Base-by-base conservation (phyloP, 2,113 vertebrate genomes). In the Amblyopsis rosae region DNA sequence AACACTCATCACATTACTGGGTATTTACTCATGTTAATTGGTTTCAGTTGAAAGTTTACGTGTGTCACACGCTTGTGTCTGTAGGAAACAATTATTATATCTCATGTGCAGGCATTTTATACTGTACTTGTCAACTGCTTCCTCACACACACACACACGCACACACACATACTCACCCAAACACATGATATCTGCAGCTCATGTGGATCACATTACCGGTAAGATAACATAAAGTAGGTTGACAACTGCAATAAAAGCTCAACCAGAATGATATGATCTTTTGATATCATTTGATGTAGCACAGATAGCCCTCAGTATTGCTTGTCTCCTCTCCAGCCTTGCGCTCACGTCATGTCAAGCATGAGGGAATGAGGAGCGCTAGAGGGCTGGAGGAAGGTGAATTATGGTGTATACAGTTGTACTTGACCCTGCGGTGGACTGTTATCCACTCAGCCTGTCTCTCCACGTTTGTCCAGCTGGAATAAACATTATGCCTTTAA, bases 321-420 rank as follows among this genome's bases (percentile, higher is more conserved):
- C 81, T 72, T 32, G 54, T 41, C 35, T 41, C 5, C 35, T 41
- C 4, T 41, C 35, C 35, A 41, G 35, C 0, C 35, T 41, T 41
- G 5, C 35, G 35, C 35, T 41, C 35, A 41, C 35, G 7, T 41
- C 35, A 41, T 8, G 35, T 41, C 35, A 41, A 41, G 7, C 35
- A 41, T 8, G 7, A 41, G 35, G 58, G 4, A 59, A 26, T 35
- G 46, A 61, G 35, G 33, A 6, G 5, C 12, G 11, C 12, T 9
- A 6, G 35, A 56, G n/a, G 19, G 16, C 11, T 17, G 4, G 26
- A 56, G 62, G 19, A 61, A 65, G 55, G 76, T 50, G 48, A 77
- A 70, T 69, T 53, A 50, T 47, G 13, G 59, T 66, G 68, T 61
- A 72, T 71, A 65, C 47, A 3, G 12, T 15, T n/a, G 65, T 15